Evolutionary conservation across 2,797 vertebrate species (phyloP).

Genomic region (Sebastes hubbsi): DNA sequence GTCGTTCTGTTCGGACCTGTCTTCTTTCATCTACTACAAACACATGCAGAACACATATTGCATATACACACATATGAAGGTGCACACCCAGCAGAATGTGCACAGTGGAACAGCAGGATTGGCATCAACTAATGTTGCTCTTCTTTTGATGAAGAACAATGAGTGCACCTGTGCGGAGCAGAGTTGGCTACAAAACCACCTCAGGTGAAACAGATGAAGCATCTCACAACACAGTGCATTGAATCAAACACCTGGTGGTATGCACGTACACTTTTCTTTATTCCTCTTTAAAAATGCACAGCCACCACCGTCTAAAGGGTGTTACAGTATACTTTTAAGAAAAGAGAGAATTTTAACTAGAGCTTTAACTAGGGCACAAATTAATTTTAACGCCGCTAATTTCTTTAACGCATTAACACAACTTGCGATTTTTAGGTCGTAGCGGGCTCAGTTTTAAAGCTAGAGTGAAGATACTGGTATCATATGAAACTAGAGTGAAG

Average conservation of each 20-base stretch:
- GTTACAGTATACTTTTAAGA: constrained; percentile 47
- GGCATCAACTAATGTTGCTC: constrained; percentile 42
- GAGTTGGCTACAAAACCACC: constrained; percentile 48
- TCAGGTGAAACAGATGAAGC: constrained; percentile 67
- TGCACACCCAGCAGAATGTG: constrained; percentile 6
- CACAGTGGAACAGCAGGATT: constrained; percentile 49
- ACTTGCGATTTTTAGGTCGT: too few relatives aligned
- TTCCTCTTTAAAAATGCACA: constrained; percentile 33
- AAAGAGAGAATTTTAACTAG: constrained; percentile 20
- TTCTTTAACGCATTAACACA: too few relatives aligned
- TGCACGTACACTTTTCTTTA: background rate
- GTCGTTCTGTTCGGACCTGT: constrained; percentile 61
- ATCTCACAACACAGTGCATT: constrained; percentile 30
- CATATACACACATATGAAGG: background rate
- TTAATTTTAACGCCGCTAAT: too few relatives aligned
- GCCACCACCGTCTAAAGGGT: constrained; percentile 49
- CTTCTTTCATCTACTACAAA: constrained; percentile 51
- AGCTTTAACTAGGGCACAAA: too few relatives aligned
- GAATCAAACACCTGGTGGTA: constrained; percentile 64
- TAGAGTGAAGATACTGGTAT: too few relatives aligned
- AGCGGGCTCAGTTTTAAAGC: too few relatives aligned
- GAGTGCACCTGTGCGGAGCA: constrained; percentile 65
- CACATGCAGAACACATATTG: constrained; percentile 5
- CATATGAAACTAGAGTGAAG: too few relatives aligned
- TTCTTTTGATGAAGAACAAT: constrained; percentile 68